Evolutionary conservation across 2,888 invertebrate species (phyloP).

Genomic region (Nomada goodeniana): DNA sequence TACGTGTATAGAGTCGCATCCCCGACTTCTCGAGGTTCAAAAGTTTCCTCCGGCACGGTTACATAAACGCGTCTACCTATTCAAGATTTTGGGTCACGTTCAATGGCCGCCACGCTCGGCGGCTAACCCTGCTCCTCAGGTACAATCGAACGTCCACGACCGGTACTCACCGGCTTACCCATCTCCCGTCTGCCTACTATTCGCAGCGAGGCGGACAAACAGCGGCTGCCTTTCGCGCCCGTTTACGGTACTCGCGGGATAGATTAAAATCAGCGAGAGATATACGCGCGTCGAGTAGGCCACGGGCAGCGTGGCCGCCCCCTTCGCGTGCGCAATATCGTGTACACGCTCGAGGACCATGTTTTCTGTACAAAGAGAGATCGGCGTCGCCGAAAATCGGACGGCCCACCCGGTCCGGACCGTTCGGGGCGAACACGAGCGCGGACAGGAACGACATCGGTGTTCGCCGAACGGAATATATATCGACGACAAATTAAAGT

Average conservation of each 20-base stretch:
- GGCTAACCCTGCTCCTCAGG: slow-evolving; percentile 43
- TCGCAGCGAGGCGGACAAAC: slow-evolving; percentile 63
- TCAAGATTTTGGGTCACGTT: slow-evolving; percentile 42
- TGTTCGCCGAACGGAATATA: slow-evolving; percentile 44
- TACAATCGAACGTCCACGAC: slow-evolving; percentile 52
- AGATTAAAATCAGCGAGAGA: slow-evolving; percentile 64
- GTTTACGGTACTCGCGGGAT: slow-evolving; percentile 57
- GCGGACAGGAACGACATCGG: slow-evolving; percentile 7
- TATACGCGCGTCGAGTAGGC: slow-evolving; percentile 41
- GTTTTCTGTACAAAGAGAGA: slow-evolving; percentile 9
- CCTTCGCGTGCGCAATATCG: background rate
- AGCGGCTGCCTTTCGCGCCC: slow-evolving; percentile 63
- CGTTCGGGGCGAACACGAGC: background rate
- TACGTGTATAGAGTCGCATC: background rate
- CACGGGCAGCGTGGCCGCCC: slow-evolving; percentile 32
- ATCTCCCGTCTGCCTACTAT: slow-evolving; percentile 45
- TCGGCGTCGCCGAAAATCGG: slow-evolving; percentile 27
- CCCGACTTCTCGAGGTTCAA: background rate
- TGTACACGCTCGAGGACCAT: slow-evolving; percentile 12
- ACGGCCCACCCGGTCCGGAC: slow-evolving; percentile 26
- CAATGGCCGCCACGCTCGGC: slow-evolving; percentile 16
- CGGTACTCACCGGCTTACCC: slow-evolving; percentile 33
- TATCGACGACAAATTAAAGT: slow-evolving; percentile 64
- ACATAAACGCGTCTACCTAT: slow-evolving; percentile 3
- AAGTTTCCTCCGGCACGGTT: background rate